Base-by-base conservation (phyloP, 2,797 vertebrate species). In the Melanotaenia boesemani region DNA sequence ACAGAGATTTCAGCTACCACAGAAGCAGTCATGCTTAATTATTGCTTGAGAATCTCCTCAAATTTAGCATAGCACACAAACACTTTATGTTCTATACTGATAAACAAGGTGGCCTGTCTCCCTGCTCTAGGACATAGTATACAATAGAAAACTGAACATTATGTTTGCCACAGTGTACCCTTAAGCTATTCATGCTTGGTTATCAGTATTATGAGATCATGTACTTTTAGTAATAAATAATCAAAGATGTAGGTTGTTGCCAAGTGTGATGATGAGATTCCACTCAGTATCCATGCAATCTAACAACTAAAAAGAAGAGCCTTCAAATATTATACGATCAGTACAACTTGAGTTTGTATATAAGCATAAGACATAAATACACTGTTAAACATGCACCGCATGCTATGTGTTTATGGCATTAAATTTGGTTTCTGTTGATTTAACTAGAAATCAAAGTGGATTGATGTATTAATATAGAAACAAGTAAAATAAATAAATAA, bases 11-110 rank as follows among this genome's bases (percentile, higher is more conserved):
- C 59, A 65, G 80, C 41, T 58, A 90, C 85, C 87, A 79, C 87
- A 80, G 82, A 77, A 81, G 82, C 79, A 90, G 82, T 85, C 84
- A 64, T 84, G 76, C 86, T 91, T 88, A 70, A 85, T 86, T 80
- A 77, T 79, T 67, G 54, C 86, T 88, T 64, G 81, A 87, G 79
- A 69, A 75, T 86, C 83, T 86, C 80, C 73, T 81, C 50, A 76
- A 84, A 82, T 61, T 72, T 72, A 46, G 72, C 77, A 70, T 62
- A 32, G 59, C 41, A 52, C 20, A 48, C 44, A 67, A 65, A 74
- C 74, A 76, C 24, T 57, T 88, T 69, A 75, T 55, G 66, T 74
- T 13, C 52, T 54, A 34, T 61, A 39, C 28, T 57, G 56, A 37
- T 18, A n/a, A 30, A 50, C 58, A 68, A 56, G 20, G 48, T 22